These are phyloP conservation scores for Lycocorax pyrrhopterus DNA, from an alignment of 2,113 vertebrate genomes.

Conservation along the genomic window DNA sequence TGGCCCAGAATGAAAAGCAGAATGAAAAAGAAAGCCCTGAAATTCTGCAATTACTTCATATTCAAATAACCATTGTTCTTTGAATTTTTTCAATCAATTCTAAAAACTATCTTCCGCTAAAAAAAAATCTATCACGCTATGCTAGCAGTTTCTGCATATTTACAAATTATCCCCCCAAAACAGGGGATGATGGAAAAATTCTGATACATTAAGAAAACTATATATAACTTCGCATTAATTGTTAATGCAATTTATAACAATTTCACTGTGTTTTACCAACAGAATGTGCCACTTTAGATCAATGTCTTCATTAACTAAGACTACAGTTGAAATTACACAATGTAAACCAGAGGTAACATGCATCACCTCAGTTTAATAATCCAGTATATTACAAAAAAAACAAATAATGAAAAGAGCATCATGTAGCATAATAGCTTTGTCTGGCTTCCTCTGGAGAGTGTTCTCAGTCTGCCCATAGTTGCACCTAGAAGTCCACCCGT, in stretches of 20 bases:
- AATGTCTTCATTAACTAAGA: conserved; percentile 2
- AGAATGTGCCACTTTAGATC: background rate
- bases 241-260: conserved; percentile 38
- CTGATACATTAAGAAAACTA: background rate
- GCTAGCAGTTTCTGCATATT: background rate
- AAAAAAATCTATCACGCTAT: background rate
- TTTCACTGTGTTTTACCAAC: conserved; percentile 10
- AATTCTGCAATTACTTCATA: background rate
- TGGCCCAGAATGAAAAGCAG: background rate
- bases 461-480: conserved; percentile 89
- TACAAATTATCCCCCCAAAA: conserved; percentile 35
- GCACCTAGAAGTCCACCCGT: conserved; percentile 88
- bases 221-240: conserved; percentile 23
- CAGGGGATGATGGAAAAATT: background rate
- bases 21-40: background rate
- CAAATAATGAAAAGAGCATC: conserved; percentile 91
- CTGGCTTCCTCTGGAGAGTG: conserved; percentile 92
- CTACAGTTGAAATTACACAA: conserved; percentile 15
- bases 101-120: background rate
- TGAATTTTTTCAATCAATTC: background rate
- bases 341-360: background rate
- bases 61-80: background rate
- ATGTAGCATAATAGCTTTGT: conserved; percentile 91
- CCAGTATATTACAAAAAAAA: conserved; percentile 96
- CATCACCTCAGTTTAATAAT: conserved; percentile 87